Base-by-base conservation (phyloP, 2,797 vertebrate genomes). In the Manis crassicaudata region DNA sequence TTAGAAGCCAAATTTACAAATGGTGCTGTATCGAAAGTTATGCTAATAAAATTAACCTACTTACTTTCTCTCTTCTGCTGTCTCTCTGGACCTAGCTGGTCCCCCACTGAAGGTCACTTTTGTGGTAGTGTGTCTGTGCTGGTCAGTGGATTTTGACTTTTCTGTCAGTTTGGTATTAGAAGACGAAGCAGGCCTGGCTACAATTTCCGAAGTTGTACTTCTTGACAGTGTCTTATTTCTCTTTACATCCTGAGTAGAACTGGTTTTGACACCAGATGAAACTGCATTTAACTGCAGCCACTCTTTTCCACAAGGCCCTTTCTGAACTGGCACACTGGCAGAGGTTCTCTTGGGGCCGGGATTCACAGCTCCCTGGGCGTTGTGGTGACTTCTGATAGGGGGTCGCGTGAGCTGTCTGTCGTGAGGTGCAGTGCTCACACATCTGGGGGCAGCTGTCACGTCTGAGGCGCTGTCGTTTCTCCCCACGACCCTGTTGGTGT, bases 51-150 rank as follows among this genome's bases (percentile, higher is more conserved):
- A 82, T 62, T 6, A 17, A 68, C n/a, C 67, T 92, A 95, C 77
- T 98, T 98, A 99, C 99, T 98, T 99, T 97, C 98, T 99, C 70
- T 99, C 99, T 96, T 99, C 99, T 11, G 97, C 96, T 0, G 99
- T 98, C 90, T 99, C 99, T 93, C 94, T 98, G 5, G 46, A 67
- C 54, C 72, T 96, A 94, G 85, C 0, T 54, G 75, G 84, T 92
- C 96, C 98, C 1, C 13, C 88, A 37, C 81, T 25, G 46, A 46
- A 11, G n/a, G 79, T 65, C 73, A 97, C 27, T 97, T 96, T 97
- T 94, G 96, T 82, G 2, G 70, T 80, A 9, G 93, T 81, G 32
- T 77, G 92, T 95, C 98, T 98, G 91, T 85, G 94, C 4, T 56
- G 96, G 37, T 82, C 82, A 35, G 58, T 20, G 60, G 94, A 9